Conservation (phyloP, 2,113 vertebrate species). For the Corvus cornix region DNA sequence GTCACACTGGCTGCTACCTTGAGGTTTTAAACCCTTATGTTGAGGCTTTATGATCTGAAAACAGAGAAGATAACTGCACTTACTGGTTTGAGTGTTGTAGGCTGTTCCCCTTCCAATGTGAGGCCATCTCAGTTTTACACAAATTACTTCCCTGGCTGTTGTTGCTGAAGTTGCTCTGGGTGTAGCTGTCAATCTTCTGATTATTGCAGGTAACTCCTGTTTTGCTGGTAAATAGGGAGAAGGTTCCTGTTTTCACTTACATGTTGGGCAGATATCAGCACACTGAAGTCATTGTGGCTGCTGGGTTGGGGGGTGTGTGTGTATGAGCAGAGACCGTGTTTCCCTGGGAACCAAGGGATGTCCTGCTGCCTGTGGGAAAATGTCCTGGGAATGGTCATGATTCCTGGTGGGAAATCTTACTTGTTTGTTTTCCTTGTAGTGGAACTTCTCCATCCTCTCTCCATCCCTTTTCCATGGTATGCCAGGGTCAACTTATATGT, state of each 20-base stretch:
- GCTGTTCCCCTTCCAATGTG: not conserved
- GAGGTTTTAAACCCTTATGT: not conserved
- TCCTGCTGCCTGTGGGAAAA: not conserved
- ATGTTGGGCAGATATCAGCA: not conserved
- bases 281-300: not conserved
- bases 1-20: not conserved
- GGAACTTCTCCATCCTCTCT: conserved; percentile 66
- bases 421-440: conserved; percentile 53
- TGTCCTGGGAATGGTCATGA: not conserved
- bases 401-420: not conserved
- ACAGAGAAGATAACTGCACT: not conserved
- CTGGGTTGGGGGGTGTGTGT: not conserved
- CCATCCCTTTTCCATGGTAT: conserved; percentile 51
- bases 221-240: not conserved
- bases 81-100: not conserved
- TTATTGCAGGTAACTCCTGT: not conserved
- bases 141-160: not conserved
- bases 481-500: conserved; percentile 63
- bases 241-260: not conserved
- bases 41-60: not conserved
- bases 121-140: not conserved
- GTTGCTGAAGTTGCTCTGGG: not conserved
- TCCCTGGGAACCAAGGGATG: not conserved
- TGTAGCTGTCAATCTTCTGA: not conserved
- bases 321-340: not conserved